A percentile compares a stretch with the other conserved stretches of the same genome.
These are phyloP conservation scores for Plutomurus gul DNA, from an alignment of 1,140 invertebrate genomes.

Conservation along the genomic window DNA sequence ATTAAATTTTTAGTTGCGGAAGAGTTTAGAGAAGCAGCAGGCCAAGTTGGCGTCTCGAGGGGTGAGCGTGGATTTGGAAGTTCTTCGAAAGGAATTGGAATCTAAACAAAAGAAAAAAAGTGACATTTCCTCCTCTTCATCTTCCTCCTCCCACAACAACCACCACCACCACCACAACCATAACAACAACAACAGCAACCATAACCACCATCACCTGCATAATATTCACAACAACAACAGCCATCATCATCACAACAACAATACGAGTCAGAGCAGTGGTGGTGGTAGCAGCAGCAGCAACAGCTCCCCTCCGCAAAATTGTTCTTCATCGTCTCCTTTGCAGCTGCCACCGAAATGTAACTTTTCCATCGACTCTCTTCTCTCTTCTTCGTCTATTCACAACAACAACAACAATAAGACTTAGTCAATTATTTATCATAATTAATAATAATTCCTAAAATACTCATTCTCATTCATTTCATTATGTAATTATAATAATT, in stretches of 20 bases:
- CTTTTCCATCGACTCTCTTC: constrained; percentile 29
- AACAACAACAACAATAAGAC: no score
- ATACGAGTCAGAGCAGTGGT: not conserved
- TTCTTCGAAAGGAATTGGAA: constrained; percentile 76
- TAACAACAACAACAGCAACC: not conserved
- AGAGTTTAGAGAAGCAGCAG: constrained; percentile 89
- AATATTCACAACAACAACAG: not conserved
- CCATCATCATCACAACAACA: not conserved
- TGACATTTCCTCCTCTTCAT: not conserved
- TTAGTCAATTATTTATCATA: constrained; percentile 23
- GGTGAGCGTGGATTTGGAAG: constrained; percentile 82
- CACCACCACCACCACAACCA: not conserved
- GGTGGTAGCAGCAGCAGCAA: not conserved
- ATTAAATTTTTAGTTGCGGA: constrained; percentile 69
- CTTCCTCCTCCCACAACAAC: not conserved
- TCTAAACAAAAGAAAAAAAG: constrained; percentile 55
- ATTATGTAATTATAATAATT: not conserved
- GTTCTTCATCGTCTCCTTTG: no score
- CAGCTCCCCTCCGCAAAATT: not conserved
- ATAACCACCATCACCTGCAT: not conserved
- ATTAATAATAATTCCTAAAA: not conserved
- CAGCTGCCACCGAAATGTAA: not conserved
- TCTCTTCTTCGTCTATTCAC: no score
- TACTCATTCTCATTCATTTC: not conserved
- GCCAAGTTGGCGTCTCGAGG: constrained; percentile 86